Base-by-base conservation (phyloP, 1,140 invertebrate genomes). In the Caenorhabditis briggsae region DNA sequence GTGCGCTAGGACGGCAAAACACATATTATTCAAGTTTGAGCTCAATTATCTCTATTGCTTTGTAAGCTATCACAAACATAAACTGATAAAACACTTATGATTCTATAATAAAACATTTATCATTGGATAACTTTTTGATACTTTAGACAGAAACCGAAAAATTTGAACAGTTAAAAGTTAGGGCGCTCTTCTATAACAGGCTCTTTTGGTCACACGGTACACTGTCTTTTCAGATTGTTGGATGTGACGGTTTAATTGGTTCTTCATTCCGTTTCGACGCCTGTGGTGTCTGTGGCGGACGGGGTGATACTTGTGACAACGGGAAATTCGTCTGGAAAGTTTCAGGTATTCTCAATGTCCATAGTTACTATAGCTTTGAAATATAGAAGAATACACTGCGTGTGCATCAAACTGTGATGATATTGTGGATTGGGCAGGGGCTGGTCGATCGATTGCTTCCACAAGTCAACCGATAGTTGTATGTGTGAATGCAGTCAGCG, bases 211-310 rank as follows among this genome's bases (percentile, higher is more conserved):
- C n/a, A n/a, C n/a, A n/a, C n/a, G 33, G 33, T 33, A 25, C 23
- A 18, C 2, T 16, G 33, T 41, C 20, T 6, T 55, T 82, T 78
- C 46, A 83, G 85, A 74, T 82, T 7, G 88, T 91, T 46, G 90
- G 90, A 14, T 91, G 90, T 84, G 90, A 91, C 64, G 61, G 83
- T 23, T 86, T 91, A 12, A 88, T 91, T 56, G 91, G 90, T 18
- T 92, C 91, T 8, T 82, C 88, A 12, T 43, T 84, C 41, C 56
- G 74, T 16, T 56, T 86, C 25, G 90, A 91, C 84, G 86, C 90
- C 55, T 91, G 90, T 86, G 90, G 90, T 20, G 64, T 84, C 53
- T 91, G 90, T 86, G 90, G 87, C 14, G 90, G 90, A 48, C 61
- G 91, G 48, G 91, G 90, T 11, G 78, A 82, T 23, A 87, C 83